Conservation (phyloP, 2,888 invertebrate genomes). For the Proisotoma minuta region DNA sequence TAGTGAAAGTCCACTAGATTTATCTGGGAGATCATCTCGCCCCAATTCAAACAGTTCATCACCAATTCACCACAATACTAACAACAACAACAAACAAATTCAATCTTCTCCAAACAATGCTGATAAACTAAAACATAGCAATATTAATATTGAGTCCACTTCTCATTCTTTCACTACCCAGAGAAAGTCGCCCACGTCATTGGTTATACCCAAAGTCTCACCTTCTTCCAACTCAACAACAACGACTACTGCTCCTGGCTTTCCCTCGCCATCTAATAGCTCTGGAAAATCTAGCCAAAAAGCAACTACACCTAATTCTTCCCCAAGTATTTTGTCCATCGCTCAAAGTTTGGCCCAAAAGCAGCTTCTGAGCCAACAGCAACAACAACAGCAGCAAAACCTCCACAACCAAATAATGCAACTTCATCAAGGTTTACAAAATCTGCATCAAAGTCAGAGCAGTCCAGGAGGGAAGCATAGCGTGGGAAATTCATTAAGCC, state of each 20-base stretch:
- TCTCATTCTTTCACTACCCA: neutral
- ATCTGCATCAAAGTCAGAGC: neutral
- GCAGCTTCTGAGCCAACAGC: conserved; percentile 35
- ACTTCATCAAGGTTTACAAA: conserved; percentile 7
- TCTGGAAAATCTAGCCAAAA: conserved; percentile 10
- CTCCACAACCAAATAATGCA: conserved; percentile 14
- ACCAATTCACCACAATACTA: neutral
- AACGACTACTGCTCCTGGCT: neutral
- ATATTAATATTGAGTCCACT: neutral
- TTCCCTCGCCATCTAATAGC: neutral
- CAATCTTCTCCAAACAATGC: neutral
- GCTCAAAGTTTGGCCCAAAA: conserved; percentile 44
- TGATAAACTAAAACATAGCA: conserved; percentile 3
- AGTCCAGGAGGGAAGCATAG: neutral
- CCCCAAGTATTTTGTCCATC: conserved; percentile 33
- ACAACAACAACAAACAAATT: neutral
- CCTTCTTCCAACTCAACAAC: neutral
- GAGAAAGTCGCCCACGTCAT: neutral
- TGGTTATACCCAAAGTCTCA: conserved; percentile 8
- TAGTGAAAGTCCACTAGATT: conserved; percentile 35
- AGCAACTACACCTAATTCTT: neutral
- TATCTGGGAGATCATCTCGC: conserved; percentile 35
- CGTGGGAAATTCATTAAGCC: conserved; percentile 21
- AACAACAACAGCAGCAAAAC: conserved; percentile 24
- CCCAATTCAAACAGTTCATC: conserved; percentile 12